Percentiles rank a stretch among this genome's conserved stretches.
These are phyloP conservation scores for Silurus lanzhouensis DNA, from an alignment of 2,797 vertebrate genomes.

Conservation along the genomic window DNA sequence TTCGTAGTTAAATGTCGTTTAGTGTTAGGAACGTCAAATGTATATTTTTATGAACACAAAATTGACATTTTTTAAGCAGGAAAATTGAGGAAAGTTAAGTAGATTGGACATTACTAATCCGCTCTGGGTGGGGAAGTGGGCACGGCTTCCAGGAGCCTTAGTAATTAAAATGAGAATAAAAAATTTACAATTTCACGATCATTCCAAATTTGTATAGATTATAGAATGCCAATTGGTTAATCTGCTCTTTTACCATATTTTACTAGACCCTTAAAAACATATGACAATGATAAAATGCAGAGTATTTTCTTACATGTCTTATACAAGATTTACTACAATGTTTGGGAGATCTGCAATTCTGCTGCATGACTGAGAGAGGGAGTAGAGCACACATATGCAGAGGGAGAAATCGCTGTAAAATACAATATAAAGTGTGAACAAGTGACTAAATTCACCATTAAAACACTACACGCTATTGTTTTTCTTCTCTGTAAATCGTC, in stretches of 20 bases:
- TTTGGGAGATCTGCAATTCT: neutral
- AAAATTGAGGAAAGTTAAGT: neutral
- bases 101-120: neutral
- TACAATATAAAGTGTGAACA: neutral
- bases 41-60: neutral
- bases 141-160: neutral
- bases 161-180: neutral
- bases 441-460: neutral
- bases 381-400: neutral
- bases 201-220: neutral
- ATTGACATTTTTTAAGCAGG: neutral
- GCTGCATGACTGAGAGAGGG: constrained; percentile 1
- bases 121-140: neutral
- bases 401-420: constrained; percentile 6
- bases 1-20: neutral
- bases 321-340: neutral
- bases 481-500: constrained; percentile 10
- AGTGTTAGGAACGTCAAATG: neutral
- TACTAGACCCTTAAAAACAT: neutral
- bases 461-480: constrained; percentile 40
- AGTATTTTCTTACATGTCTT: neutral
- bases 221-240: neutral
- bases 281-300: neutral
- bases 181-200: neutral
- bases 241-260: neutral